Base-by-base conservation (phyloP, 2,797 vertebrate species). In the Molossus molossus region DNA sequence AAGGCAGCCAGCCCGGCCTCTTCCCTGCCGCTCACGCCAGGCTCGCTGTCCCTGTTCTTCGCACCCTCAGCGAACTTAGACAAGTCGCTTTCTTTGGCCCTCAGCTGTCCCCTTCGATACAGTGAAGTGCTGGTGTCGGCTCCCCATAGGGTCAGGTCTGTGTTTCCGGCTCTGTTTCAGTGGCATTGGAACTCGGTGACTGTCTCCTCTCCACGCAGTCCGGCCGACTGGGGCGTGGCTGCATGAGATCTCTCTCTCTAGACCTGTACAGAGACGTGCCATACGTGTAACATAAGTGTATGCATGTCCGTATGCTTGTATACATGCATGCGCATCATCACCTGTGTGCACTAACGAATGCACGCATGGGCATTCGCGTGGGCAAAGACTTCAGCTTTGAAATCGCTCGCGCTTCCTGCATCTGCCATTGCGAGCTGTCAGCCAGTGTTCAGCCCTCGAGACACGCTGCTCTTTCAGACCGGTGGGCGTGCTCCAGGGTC, bases 21-120 rank as follows among this genome's bases (percentile, higher is more conserved):
- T 10, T 1, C 55, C 27, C 0, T 14, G 8, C n/a, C 33, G 21
- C 23, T 23, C 6, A 0, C 0, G 0, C 4, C 4, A 1, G 6
- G 75, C n/a, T 25, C 2, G 5, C 14, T 21, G 6, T 53, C 23
- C 3, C 0, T 87, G 7, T 58, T 45, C 2, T 27, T 13, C 4
- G 12, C 12, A n/a, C 6, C 27, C 57, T 48, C 55, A 0, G 70
- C 1, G 64, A 70, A 23, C 45, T 9, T 55, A 27, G 13, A 3
- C 25, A 21, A 60, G 58, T 13, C 70, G 2, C 48, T 58, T 3
- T 48, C 21, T 23, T 4, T 84, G 0, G 0, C 57, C 76, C 27
- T 76, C 70, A 8, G 33, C 25, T 58, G 73, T n/a, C 10, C 25
- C 33, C 21, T 50, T 14, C 45, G 64, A 9, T 87, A 58, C 60